Conservation (phyloP, 2,888 invertebrate genomes). For the Nowickia ferox region DNA sequence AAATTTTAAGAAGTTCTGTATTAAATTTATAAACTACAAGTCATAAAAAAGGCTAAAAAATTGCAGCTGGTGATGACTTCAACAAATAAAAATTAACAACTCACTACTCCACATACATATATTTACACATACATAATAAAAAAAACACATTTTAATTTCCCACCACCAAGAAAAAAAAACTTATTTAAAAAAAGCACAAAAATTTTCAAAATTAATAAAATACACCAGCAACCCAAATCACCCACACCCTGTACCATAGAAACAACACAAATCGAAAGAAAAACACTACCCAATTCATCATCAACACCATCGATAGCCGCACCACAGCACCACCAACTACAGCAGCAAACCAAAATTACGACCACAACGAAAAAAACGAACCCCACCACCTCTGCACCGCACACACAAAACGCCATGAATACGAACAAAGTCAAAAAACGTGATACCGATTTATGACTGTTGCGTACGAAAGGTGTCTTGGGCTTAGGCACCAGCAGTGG, state of each 20-base stretch:
- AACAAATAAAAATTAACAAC: not conserved
- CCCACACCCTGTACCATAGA: constrained; percentile 68
- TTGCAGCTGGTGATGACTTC: constrained; percentile 5
- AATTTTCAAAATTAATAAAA: constrained; percentile 73
- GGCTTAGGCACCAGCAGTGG: constrained; percentile 78
- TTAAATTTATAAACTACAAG: constrained; percentile 2
- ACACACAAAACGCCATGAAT: constrained; percentile 76
- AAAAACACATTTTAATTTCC: constrained; percentile 27
- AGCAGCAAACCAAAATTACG: constrained; percentile 65
- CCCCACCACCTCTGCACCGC: constrained; percentile 71
- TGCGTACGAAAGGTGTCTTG: constrained; percentile 79
- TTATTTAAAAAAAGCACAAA: constrained; percentile 57
- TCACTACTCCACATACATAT: constrained; percentile 15
- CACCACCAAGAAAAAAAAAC: not conserved
- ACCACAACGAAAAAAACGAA: constrained; percentile 69
- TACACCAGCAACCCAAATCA: constrained; percentile 70
- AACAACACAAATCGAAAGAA: constrained; percentile 31
- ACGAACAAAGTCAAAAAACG: constrained; percentile 82
- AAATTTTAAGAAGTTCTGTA: constrained; percentile 14
- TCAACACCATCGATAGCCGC: constrained; percentile 30
- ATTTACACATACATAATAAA: constrained; percentile 1
- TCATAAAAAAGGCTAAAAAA: constrained; percentile 41
- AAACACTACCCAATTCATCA: constrained; percentile 51
- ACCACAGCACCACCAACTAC: constrained; percentile 50
- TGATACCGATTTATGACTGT: constrained; percentile 83